Base-by-base conservation (phyloP, 2,888 invertebrate genomes). In the Cylindroiulus punctatus region DNA sequence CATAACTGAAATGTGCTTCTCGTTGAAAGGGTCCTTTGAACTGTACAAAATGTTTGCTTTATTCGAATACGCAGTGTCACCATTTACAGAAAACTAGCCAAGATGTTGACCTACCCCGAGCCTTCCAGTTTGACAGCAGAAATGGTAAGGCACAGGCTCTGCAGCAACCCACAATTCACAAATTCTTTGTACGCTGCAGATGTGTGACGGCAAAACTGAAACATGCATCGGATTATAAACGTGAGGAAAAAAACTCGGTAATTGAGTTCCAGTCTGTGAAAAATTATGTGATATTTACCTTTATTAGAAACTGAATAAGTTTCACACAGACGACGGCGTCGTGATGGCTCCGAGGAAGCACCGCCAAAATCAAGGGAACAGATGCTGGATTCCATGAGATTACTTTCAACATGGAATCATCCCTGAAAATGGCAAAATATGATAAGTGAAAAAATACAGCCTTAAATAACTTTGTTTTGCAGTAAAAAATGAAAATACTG, bases 111-210 rank as follows among this genome's bases (percentile, higher is more conserved):
- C 0, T 85, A 85, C 85, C 30, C 30, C 3, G 76, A 76, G 30
- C 30, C 32, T 4, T 30, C 14, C 1, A 17, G 76, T 17, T 30
- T 57, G 19, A 85, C 40, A 8, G 65, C 36, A 52, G 65, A 85
- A 85, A 85, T 76, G 12, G 76, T 76, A 26, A 57, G 76, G 57
- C 85, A 85, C n/a, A 85, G 3, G 36, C 85, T 85, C 22, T 85
- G 85, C 10, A 85, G 5, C 42, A 85, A 76, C 1, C 85, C 85
- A 76, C 17, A 19, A 76, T 85, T 65, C 40, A 83, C 40, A 42
- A 83, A 83, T 83, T 83, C 83, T 19, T 83, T 44, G 22, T 22
- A 42, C 19, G 44, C 40, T 0, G 26, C 42, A 26, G 83, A 44
- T 26, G 10, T 40, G 12, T 83, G 83, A 12, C 44, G 42, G 26